These are phyloP conservation scores for Apistogramma diplotaenia DNA, from an alignment of 2,113 vertebrate species.

Conservation along the genomic window DNA sequence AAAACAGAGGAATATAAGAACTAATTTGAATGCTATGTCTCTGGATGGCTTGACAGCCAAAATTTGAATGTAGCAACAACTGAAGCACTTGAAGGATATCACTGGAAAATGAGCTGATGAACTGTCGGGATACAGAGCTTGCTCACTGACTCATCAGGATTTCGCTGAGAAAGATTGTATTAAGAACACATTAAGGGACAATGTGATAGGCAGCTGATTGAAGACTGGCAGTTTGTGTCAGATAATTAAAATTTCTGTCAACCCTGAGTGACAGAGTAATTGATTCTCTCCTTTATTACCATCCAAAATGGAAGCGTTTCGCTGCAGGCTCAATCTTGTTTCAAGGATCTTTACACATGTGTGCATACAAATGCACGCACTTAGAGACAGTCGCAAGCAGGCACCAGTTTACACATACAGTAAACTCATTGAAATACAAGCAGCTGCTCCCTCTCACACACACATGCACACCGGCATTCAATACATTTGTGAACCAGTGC, in stretches of 20 bases:
- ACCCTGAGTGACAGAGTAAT: constrained; percentile 41
- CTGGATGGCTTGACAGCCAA: constrained; percentile 4
- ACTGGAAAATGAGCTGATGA: constrained; percentile 13
- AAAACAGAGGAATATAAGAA: constrained; percentile 9
- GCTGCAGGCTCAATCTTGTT: constrained; percentile 25
- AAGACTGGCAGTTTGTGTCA: constrained; percentile 49
- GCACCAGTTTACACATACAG: neutral
- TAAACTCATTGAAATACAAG: constrained; percentile 5
- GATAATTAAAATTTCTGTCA: constrained; percentile 43
- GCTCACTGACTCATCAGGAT: constrained; percentile 22
- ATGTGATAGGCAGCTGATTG: constrained; percentile 56
- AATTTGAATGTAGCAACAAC: constrained; percentile 50
- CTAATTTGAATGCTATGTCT: neutral
- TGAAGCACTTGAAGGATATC: neutral
- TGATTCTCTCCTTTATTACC: constrained; percentile 47
- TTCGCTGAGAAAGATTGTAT: constrained; percentile 27
- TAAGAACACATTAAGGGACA: constrained; percentile 47
- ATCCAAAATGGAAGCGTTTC: constrained; percentile 32
- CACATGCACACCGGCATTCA: neutral
- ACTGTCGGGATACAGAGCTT: constrained; percentile 15
- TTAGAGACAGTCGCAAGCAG: neutral
- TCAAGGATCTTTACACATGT: constrained; percentile 23
- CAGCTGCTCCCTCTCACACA: neutral
- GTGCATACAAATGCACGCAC: neutral
- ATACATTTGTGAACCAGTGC: neutral